A percentile compares a stretch with the other conserved stretches of the same genome.
phyloP scores from a whole-genome alignment of 2,113 vertebrate genomes.

The Candoia aspera region DNA sequence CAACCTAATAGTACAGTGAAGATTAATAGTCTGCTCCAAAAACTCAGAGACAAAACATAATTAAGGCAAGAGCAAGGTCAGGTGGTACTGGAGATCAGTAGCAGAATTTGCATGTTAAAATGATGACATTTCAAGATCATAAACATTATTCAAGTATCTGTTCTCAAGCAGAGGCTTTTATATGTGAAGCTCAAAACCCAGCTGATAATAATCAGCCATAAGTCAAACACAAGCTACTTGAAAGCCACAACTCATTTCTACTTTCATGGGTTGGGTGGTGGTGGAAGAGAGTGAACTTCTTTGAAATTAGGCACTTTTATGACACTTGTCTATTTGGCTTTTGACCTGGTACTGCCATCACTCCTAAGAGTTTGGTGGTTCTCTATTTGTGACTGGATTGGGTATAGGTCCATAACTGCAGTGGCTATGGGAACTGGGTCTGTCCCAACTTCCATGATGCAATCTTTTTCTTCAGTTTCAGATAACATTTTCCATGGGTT shows the following conservation, averaged over 20 bases:
- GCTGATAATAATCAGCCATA: not conserved
- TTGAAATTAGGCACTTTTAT: not conserved
- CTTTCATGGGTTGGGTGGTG: not conserved
- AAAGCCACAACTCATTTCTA: not conserved
- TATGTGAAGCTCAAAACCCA: not conserved
- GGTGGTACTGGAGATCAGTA: not conserved
- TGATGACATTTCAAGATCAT: not conserved
- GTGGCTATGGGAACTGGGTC: not conserved
- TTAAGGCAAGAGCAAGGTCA: not conserved
- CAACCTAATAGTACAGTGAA: not conserved
- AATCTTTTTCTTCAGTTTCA: too few species aligned
- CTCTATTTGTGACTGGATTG: not conserved
- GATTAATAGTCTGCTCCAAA: not conserved
- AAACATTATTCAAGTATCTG: not conserved
- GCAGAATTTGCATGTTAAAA: not conserved
- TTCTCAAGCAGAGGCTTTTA: not conserved
- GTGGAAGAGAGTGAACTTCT: not conserved
- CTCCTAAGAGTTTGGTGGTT: not conserved
- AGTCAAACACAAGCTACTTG: not conserved
- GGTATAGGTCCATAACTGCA: not conserved
- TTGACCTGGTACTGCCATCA: not conserved
- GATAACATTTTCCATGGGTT: too few species aligned
- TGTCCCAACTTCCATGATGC: not conserved
- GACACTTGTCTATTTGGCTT: not conserved
- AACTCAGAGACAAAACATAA: not conserved